Evolutionary conservation across 2,113 vertebrate genomes (phyloP).

Genomic region (Trachemys scripta): DNA sequence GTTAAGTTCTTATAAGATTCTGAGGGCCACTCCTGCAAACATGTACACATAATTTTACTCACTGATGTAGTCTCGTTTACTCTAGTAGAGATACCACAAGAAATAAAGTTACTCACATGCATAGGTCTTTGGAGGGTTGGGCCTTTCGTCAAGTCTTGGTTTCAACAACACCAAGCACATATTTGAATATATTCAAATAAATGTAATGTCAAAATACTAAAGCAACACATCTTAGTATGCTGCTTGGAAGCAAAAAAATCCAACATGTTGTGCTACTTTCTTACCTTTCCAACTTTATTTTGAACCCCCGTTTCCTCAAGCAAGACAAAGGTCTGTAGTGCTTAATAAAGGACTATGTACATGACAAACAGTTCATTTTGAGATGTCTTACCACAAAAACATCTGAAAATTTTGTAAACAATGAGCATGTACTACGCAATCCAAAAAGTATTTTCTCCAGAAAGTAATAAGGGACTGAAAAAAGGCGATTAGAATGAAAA

Average conservation of each 20-base stretch:
- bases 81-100: not conserved
- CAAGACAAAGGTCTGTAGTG: constrained; percentile 2
- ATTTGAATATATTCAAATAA: not conserved
- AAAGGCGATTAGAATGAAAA: not conserved
- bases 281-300: not conserved
- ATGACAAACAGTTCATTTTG: constrained; percentile 13
- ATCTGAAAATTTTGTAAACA: constrained; percentile 25
- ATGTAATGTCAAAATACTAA: not conserved
- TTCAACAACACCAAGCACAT: not conserved
- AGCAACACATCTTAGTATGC: not conserved
- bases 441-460: not conserved
- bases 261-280: not conserved
- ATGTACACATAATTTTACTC: accelerated
- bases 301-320: constrained; percentile 13
- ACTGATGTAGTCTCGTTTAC: accelerated
- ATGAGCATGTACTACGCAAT: not conserved
- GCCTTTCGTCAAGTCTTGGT: not conserved
- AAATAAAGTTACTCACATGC: accelerated
- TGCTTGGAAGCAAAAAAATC: not conserved
- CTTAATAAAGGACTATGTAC: not conserved
- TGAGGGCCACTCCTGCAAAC: not conserved
- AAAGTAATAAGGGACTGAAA: not conserved
- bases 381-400: not conserved
- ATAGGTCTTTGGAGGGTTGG: not conserved
- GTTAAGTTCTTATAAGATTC: not conserved